Conservation (phyloP, 1,140 invertebrate species). For the Oscheius sp. region DNA sequence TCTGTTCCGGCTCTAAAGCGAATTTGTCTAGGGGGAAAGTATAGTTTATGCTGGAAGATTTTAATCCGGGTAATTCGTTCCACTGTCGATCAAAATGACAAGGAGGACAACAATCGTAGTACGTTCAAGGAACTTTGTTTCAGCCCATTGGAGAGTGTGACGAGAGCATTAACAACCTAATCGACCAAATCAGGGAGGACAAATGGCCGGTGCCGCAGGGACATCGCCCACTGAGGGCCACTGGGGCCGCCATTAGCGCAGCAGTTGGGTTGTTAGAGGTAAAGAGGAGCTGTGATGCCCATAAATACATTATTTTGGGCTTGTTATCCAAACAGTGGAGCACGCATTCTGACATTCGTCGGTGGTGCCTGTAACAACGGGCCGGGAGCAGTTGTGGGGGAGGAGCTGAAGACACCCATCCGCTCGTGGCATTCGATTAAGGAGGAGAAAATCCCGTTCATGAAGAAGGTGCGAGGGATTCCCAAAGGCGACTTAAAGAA, state of each 20-base stretch:
- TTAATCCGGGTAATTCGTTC: too few relatives aligned
- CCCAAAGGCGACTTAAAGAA: not conserved
- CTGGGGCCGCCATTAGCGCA: not conserved
- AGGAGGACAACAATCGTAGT: too few relatives aligned
- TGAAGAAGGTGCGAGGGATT: not conserved
- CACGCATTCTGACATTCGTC: not conserved
- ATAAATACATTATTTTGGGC: not conserved
- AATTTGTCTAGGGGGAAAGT: too few relatives aligned
- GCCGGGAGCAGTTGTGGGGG: not conserved
- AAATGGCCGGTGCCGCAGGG: not conserved
- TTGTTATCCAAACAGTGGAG: constrained; percentile 4
- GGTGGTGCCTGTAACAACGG: not conserved
- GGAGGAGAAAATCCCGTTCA: not conserved
- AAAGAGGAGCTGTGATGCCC: not conserved
- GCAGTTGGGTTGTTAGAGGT: not conserved
- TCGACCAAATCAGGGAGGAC: not conserved
- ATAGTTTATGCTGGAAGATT: too few relatives aligned
- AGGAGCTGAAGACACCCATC: not conserved
- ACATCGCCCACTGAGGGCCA: not conserved
- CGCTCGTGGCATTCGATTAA: not conserved
- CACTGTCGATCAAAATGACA: too few relatives aligned
- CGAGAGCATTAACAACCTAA: not conserved
- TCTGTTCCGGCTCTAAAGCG: too few relatives aligned
- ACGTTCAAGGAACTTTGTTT: too few relatives aligned
- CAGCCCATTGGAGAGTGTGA: not conserved